A percentile compares a stretch with the other conserved stretches of the same genome.
Conservation (phyloP, 2,113 vertebrate species). For the Fregata magnificens region DNA sequence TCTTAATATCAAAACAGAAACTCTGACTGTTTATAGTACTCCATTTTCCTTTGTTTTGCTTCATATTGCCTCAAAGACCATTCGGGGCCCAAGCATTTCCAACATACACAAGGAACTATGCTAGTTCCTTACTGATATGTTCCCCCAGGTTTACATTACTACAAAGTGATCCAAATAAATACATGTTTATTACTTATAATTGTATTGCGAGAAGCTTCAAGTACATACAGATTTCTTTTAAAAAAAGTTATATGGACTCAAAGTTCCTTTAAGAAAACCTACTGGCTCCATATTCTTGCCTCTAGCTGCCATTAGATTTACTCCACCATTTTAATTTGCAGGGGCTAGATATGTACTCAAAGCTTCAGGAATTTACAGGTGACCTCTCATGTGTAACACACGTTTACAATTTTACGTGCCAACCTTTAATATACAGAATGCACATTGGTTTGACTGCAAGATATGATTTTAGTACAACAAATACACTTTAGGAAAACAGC, state of each 20-base stretch:
- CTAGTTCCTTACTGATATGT: not conserved
- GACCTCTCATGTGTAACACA: not conserved
- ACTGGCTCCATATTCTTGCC: not conserved
- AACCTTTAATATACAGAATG: not conserved
- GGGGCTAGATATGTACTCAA: not conserved
- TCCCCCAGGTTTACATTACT: not conserved
- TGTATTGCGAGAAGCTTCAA: not conserved
- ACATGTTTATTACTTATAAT: not conserved
- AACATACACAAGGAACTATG: not conserved
- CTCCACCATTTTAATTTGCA: not conserved
- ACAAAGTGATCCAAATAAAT: not conserved
- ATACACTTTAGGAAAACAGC: not conserved
- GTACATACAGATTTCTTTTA: not conserved
- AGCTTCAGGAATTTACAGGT: not conserved
- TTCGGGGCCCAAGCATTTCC: not conserved
- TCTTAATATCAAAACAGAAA: not conserved
- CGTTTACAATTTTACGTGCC: not conserved
- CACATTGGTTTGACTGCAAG: not conserved
- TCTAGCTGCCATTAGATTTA: not conserved
- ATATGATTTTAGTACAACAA: not conserved
- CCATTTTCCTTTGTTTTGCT: not conserved
- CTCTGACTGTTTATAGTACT: not conserved
- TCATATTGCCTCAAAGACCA: not conserved
- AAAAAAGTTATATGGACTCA: not conserved
- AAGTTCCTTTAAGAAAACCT: not conserved